Percentiles rank a stretch among this genome's conserved stretches.
Conservation (phyloP, 64 coral and sea anemone species). For the Trachythela sp. region DNA sequence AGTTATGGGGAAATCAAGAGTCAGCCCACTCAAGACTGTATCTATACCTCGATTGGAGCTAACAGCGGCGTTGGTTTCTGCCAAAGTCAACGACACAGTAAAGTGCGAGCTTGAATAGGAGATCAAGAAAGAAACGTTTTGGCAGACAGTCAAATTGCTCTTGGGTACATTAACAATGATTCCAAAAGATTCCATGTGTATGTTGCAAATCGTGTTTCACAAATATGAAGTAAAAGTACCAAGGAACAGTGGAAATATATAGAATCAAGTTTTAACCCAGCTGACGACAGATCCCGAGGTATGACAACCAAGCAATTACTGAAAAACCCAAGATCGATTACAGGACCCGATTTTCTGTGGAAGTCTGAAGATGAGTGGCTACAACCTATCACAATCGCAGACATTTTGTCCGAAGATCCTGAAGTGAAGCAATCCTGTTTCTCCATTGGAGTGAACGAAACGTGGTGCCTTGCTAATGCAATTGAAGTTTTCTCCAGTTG, state of each 20-base stretch:
- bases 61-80: neutral
- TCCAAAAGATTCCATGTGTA: constrained; percentile 20
- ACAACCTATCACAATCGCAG: neutral
- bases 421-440: too few relatives aligned
- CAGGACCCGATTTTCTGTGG: constrained; percentile 35
- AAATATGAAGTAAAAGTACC: neutral
- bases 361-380: constrained; percentile 25
- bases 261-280: constrained; percentile 18
- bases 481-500: too few relatives aligned
- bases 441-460: too few relatives aligned
- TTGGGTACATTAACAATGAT: constrained; percentile 17
- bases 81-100: neutral
- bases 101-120: constrained; percentile 21
- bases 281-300: constrained; percentile 3
- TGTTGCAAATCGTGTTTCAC: neutral
- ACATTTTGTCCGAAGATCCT: neutral
- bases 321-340: constrained; percentile 4
- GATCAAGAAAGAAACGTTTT: neutral
- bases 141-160: constrained; percentile 7
- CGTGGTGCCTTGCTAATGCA: too few relatives aligned
- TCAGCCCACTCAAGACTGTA: neutral
- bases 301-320: neutral
- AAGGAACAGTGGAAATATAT: constrained; percentile 36
- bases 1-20: constrained; percentile 14
- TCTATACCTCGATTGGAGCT: constrained; percentile 25